Base-by-base conservation (phyloP, 2,113 vertebrate genomes). In the Trichomycterus rosablanca region DNA sequence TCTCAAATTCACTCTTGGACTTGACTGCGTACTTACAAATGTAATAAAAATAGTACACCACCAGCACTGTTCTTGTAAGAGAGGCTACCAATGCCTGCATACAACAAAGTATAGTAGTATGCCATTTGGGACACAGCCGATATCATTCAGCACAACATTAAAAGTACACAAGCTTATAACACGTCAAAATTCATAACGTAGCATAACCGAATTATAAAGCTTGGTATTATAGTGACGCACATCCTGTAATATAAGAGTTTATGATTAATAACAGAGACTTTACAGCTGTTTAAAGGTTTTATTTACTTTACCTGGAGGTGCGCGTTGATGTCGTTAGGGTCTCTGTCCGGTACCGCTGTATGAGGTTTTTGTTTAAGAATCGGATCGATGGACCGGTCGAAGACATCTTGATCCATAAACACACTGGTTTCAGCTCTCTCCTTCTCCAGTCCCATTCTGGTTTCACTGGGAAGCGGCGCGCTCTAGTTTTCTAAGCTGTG, bases 371-470 rank as follows among this genome's bases (percentile, higher is more conserved):
- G 77, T 1, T 81, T 82, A 42, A 89, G 76, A 64, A 86, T 87
- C 0, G 88, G 79, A 34, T 86, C 83, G 16, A 87, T 85, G 7
- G 86, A 86, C 9, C 75, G 86, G 72, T 84, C 86, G 76, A 89
- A 89, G 71, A 81, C 81, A 8, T 90, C 90, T 3, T 90, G 88
- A 39, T 91, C 88, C 90, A 96, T 84, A 45, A 91, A 88, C 15
- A 94, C 85, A 40, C 87, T 87, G 1, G 84, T 85, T 45, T 94
- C 90, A 12, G 73, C 74, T 49, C 85, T 90, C 78, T 93, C 91
- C n/a, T 84, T 91, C 68, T 94, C 89, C 67, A 93, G 77, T 56
- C 91, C 92, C 92, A 96, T 95, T 67, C 61, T 75, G 30, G 4
- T 50, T 70, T 62, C 50, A 30, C 67, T 59, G 56, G 56, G 55